Evolutionary conservation across 2,797 vertebrate genomes (phyloP).

Genomic region (Tiaroga cobitis): DNA sequence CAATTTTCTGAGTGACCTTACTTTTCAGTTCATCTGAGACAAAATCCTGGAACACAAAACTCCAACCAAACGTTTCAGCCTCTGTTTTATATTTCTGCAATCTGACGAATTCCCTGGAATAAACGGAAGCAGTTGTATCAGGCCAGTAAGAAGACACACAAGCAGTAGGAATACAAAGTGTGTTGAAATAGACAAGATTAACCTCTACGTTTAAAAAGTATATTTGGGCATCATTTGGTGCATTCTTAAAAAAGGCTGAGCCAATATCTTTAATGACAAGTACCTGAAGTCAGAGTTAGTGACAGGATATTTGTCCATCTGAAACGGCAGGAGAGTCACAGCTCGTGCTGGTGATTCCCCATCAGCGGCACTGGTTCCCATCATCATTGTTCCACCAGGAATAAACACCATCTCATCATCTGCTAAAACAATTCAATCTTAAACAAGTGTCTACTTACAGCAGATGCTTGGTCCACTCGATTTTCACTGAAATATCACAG

Average conservation of each 20-base stretch:
- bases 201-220: not conserved
- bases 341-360: constrained; percentile 78
- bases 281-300: constrained; percentile 93
- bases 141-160: not conserved
- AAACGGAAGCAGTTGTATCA: not conserved
- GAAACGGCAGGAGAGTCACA: constrained; percentile 79
- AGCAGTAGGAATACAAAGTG: not conserved
- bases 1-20: constrained; percentile 86
- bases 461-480: not conserved
- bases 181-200: not conserved
- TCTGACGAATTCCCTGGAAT: constrained; percentile 89
- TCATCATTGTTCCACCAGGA: constrained; percentile 81
- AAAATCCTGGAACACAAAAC: constrained; percentile 97
- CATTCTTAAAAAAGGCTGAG: not conserved
- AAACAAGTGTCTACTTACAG: not conserved
- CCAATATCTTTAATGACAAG: not conserved
- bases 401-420: constrained; percentile 74
- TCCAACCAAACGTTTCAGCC: constrained; percentile 93
- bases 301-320: constrained; percentile 85
- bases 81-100: constrained; percentile 90
- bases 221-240: not conserved
- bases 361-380: constrained; percentile 80
- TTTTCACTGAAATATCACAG: not conserved
- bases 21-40: constrained; percentile 87
- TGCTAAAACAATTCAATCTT: not conserved